Base-by-base conservation (phyloP, 2,797 vertebrate species). In the Onychomys arenicola region DNA sequence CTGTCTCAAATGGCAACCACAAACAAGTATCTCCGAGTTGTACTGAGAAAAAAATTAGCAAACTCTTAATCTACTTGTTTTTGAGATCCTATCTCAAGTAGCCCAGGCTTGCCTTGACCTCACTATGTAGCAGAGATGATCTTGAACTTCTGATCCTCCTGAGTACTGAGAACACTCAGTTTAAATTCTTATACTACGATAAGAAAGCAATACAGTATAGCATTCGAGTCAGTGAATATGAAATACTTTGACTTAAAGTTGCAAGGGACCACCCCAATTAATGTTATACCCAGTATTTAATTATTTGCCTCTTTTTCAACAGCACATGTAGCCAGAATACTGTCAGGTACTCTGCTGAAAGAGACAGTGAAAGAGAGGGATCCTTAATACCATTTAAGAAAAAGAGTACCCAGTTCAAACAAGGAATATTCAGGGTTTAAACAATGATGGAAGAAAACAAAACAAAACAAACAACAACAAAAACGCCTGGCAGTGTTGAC, bases 241-340 rank as follows among this genome's bases (percentile, higher is more conserved):
- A 86, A 90, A 89, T 59, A 89, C 69, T 40, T 34, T 71, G 43
- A 81, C n/a, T 95, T 76, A 73, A 67, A 90, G 92, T 27, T 65
- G 49, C n/a, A 83, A 89, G 85, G 92, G 14, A 25, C 43, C 5
- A 1, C 19, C 32, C 17, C 19, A 21, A 55, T 71, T 63, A 95
- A 76, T 67, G 80, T 71, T 85, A 93, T 4, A 93, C 0, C 49
- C 57, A 13, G 34, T 67, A 55, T 57, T 86, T 40, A 90, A 88
- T 46, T 92, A 11, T 40, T 5, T 21, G 14, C 71, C 90, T 83
- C 49, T 52, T 52, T 52, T 76, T 91, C 8, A 89, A 65, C 16
- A 94, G 83, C 32, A 78, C 37, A 96, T 81, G 19, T 11, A 92
- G 52, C n/a, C 57, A 59, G 57, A 59, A 59, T 2, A 92, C 21